Evolutionary conservation across 2,888 invertebrate genomes (phyloP).

Genomic region (Yponomeuta cagnagella): DNA sequence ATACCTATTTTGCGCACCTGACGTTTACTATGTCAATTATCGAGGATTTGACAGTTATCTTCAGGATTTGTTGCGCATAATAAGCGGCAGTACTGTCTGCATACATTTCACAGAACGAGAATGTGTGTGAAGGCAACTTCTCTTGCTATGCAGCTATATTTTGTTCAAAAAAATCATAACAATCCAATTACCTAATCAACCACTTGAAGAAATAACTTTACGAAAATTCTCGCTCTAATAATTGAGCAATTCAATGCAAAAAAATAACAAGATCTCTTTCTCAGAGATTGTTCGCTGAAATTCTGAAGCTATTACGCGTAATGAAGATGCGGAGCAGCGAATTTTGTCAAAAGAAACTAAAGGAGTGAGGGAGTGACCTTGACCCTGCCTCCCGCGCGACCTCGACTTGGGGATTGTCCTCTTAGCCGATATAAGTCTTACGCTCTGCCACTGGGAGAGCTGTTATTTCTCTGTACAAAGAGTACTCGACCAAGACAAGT

Average conservation of each 20-base stretch:
- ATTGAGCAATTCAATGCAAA: background rate
- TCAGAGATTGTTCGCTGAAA: background rate
- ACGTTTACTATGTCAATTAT: too few species aligned
- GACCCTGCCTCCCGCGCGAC: background rate
- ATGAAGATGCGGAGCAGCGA: background rate
- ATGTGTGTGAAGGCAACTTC: too few species aligned
- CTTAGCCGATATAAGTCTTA: background rate
- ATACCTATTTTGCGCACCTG: too few species aligned
- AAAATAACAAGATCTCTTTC: background rate
- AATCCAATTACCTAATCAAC: too few species aligned
- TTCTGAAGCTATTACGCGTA: background rate
- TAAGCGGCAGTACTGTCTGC: too few species aligned
- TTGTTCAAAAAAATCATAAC: too few species aligned
- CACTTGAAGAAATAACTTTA: background rate
- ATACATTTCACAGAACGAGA: too few species aligned
- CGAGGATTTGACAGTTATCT: too few species aligned
- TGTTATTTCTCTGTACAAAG: background rate
- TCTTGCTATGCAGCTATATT: too few species aligned
- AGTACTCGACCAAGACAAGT: background rate
- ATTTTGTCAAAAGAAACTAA: background rate
- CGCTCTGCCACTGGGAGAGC: background rate
- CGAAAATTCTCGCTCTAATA: background rate
- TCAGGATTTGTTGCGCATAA: too few species aligned
- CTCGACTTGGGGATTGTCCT: background rate
- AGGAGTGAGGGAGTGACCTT: background rate